These are phyloP conservation scores for Melanotus villosus DNA, from an alignment of 2,888 invertebrate genomes.

Conservation along the genomic window DNA sequence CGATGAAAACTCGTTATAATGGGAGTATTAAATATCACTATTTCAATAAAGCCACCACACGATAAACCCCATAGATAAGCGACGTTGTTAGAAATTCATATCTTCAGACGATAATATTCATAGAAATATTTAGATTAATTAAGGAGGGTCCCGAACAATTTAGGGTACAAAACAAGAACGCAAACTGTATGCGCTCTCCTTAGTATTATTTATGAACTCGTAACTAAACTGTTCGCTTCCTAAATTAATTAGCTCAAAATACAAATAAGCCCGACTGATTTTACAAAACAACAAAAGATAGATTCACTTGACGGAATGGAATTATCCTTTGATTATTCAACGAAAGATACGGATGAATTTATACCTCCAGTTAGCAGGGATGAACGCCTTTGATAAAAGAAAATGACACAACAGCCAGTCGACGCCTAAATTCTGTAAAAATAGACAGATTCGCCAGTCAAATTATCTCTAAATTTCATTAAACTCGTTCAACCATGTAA, in stretches of 20 bases:
- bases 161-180: slow-evolving; percentile 22
- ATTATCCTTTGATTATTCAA: slow-evolving; percentile 20
- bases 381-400: slow-evolving; percentile 20
- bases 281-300: slow-evolving; percentile 21
- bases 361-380: slow-evolving; percentile 10
- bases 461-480: background rate
- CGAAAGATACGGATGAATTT: slow-evolving; percentile 17
- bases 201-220: slow-evolving; percentile 21
- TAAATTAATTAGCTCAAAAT: slow-evolving; percentile 19
- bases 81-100: slow-evolving; percentile 16
- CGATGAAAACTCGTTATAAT: background rate
- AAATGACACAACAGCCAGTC: slow-evolving; percentile 3
- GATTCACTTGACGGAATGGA: slow-evolving; percentile 14
- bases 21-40: background rate
- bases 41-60: background rate
- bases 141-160: slow-evolving; percentile 17
- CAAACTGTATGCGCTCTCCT: slow-evolving; percentile 9
- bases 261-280: slow-evolving; percentile 19
- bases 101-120: slow-evolving; percentile 18
- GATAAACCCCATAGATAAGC: slow-evolving; percentile 11
- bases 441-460: background rate
- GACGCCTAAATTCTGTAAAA: slow-evolving; percentile 1
- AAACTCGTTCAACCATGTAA: background rate
- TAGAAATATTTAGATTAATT: slow-evolving; percentile 31
- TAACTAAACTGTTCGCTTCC: slow-evolving; percentile 10